These are phyloP conservation scores for Lycia hirtaria DNA, from an alignment of 2,888 invertebrate genomes.

Conservation along the genomic window DNA sequence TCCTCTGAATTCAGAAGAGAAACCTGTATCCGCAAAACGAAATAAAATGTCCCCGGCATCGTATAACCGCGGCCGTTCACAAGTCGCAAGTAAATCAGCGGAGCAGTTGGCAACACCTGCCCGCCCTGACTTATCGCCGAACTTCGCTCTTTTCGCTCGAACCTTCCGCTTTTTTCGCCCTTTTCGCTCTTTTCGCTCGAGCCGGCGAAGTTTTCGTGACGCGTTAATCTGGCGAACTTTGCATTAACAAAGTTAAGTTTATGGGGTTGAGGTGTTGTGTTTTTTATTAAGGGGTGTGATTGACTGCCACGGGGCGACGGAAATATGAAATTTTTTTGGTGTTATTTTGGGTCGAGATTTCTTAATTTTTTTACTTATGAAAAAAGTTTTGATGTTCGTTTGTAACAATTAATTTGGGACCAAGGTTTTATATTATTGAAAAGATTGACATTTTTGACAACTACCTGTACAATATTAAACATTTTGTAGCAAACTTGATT, in stretches of 20 bases:
- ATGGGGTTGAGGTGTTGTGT: conserved; percentile 38
- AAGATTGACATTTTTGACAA: not conserved
- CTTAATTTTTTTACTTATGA: conserved; percentile 2
- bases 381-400: not conserved
- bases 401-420: not conserved
- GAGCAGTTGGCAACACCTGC: conserved; percentile 51
- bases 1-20: conserved; percentile 15
- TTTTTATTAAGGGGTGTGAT: conserved; percentile 26
- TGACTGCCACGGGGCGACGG: conserved; percentile 4
- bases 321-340: not conserved
- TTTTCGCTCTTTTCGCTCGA: conserved; percentile 40
- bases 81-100: conserved; percentile 52
- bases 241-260: conserved; percentile 37
- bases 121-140: conserved; percentile 47
- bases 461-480: not conserved
- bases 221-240: conserved; percentile 42
- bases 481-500: too few species aligned
- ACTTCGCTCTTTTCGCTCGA: conserved; percentile 44
- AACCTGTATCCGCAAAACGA: conserved; percentile 26
- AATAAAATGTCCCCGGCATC: conserved; percentile 32
- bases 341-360: not conserved
- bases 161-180: conserved; percentile 18
- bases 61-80: conserved; percentile 42
- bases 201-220: conserved; percentile 39
- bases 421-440: too few species aligned